Evolutionary conservation across 2,797 vertebrate species (phyloP), one percentile per base, ranked within the genome.

Genomic region (Vipera ursinii): DNA sequence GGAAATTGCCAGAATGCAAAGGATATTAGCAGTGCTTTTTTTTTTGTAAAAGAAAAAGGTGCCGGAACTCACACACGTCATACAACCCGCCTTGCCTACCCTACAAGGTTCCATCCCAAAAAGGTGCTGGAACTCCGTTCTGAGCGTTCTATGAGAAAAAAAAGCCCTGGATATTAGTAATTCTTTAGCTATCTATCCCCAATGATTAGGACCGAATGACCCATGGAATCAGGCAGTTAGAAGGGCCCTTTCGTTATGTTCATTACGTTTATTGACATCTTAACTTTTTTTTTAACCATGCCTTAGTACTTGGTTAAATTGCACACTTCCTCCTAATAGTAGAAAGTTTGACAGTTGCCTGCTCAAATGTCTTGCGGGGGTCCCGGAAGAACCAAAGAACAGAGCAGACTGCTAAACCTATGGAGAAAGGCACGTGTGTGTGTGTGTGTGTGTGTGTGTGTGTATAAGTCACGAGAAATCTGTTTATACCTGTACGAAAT

Each of bases 81-180:
- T 38, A 38, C 38, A 38, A 38, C 38, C 38, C 38, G 38, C 38
- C 38, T 38, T 38, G 38, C 38, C 38, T 38, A 38, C 38, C 38
- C 38, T 38, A 38, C 38, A 38, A 38, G 38, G 38, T 38, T 38
- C 38, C 38, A 38, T 38, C 38, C 38, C 2, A 38, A 38, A 38
- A 38, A 38, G 38, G 38, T 38, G 38, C 38, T 2, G 38, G 38
- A 38, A 38, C 38, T 38, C 38, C 38, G 38, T 38, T 38, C 38
- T 38, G 38, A 38, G 38, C 38, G 1, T 38, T 38, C 38, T 38
- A 38, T 2, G 38, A 38, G 38, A 38, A 38, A 38, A 38, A 38
- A 38, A 38, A 38, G 38, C 38, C 38, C 38, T 38, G 91, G 92
- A 89, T 89, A 92, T 86, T 92, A 92, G 88, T 86, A 91, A 94